Conservation (phyloP, 1,140 invertebrate species). For the Notospermus geniculatus region DNA sequence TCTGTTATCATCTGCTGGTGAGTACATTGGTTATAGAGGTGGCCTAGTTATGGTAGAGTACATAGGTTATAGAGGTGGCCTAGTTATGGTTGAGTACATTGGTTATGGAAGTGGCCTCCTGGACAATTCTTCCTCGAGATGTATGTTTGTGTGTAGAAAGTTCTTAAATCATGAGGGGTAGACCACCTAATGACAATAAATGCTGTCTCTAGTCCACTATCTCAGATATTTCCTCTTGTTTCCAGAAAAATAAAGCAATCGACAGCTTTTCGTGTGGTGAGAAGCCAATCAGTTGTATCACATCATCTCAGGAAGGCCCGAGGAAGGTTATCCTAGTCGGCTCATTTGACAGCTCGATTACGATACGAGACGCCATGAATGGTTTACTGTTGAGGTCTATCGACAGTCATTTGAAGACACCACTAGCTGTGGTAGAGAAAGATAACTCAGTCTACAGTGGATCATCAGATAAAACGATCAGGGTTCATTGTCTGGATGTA, state of each 20-base stretch:
- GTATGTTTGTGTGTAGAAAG: too few species aligned
- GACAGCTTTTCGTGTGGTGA: slow-evolving; percentile 30
- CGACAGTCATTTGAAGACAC: slow-evolving; percentile 22
- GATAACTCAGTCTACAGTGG: too few species aligned
- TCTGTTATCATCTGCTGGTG: slow-evolving; percentile 27
- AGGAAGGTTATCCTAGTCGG: slow-evolving; percentile 29
- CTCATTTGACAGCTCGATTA: slow-evolving; percentile 30
- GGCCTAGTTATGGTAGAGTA: too few species aligned
- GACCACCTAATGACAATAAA: neutral
- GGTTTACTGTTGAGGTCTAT: slow-evolving; percentile 34
- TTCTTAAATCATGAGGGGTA: neutral
- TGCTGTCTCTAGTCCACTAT: neutral
- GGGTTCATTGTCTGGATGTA: too few species aligned
- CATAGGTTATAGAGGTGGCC: too few species aligned
- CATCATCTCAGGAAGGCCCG: slow-evolving; percentile 30
- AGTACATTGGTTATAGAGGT: slow-evolving; percentile 6
- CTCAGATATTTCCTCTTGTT: slow-evolving; percentile 6
- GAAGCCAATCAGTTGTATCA: slow-evolving; percentile 29
- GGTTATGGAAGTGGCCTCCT: too few species aligned
- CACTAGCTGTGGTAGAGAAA: neutral
- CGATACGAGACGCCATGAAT: slow-evolving; percentile 27
- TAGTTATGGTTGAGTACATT: too few species aligned
- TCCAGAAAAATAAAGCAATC: slow-evolving; percentile 27
- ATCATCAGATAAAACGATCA: too few species aligned
- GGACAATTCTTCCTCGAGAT: too few species aligned